Evolutionary conservation across 1,140 invertebrate genomes (phyloP).

Genomic region (Drepana arcuata): DNA sequence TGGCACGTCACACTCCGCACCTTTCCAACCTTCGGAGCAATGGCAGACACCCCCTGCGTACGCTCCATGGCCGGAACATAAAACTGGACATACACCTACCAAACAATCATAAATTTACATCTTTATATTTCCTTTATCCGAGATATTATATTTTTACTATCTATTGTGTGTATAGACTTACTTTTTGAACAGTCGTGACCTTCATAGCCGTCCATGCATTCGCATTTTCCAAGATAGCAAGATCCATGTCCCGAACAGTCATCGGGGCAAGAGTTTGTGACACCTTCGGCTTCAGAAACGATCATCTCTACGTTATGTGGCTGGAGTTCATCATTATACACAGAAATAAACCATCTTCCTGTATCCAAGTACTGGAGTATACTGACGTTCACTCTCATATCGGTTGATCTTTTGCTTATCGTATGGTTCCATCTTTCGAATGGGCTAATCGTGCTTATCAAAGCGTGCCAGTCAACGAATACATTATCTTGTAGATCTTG

Average conservation of each 20-base stretch:
- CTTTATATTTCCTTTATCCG: no score
- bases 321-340: conserved; percentile 95
- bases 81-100: conserved; percentile 93
- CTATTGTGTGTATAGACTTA: no score
- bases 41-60: conserved; percentile 96
- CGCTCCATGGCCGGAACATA: conserved; percentile 96
- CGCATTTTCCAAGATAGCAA: conserved; percentile 94
- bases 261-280: conserved; percentile 91
- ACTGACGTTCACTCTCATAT: conserved; percentile 86
- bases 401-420: conserved; percentile 73
- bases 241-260: conserved; percentile 96
- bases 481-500: conserved; percentile 39
- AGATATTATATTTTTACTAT: background rate
- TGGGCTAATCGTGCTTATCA: conserved; percentile 68
- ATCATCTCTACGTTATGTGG: conserved; percentile 86
- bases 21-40: conserved; percentile 98
- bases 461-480: conserved; percentile 47
- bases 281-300: conserved; percentile 87
- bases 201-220: conserved; percentile 95
- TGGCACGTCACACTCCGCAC: conserved; percentile 94
- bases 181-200: conserved; percentile 94
- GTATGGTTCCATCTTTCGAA: conserved; percentile 73
- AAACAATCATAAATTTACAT: conserved; percentile 41
- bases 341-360: conserved; percentile 94
- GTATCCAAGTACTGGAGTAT: conserved; percentile 91